Evolutionary conservation across 2,888 invertebrate species (phyloP), one percentile per base, ranked within the genome.

Genomic region (Dendrolimus houi): DNA sequence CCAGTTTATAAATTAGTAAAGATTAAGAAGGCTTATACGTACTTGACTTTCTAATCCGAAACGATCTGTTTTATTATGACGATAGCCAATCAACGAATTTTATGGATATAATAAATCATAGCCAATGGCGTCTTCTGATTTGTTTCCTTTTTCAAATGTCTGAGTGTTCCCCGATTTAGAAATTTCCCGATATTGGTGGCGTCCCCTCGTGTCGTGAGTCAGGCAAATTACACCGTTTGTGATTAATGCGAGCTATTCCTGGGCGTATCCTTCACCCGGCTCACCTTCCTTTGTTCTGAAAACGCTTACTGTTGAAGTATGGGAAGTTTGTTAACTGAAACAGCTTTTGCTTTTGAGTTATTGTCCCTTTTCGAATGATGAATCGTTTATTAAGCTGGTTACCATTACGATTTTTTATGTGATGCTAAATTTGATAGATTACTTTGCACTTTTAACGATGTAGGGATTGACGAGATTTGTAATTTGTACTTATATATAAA

Each of bases 241-340:
- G 87, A 88, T 87, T 87, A 87, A 88, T 87, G 81, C 77, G 65
- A 67, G 81, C 85, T 88, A 87, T 88, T 88, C 77, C 77, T 83
- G 81, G 75, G 72, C 68, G 71, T 77, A 79, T 77, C 72, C 78
- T 77, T 75, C 73, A 74, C 70, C 71, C 64, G 66, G 65, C 65
- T 69, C 67, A 70, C 72, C 70, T 80, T 75, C 72, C 81, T 85
- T 85, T 86, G 85, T 85, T 82, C 73, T 67, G 68, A 55, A 64
- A 68, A 64, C 55, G 56, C 58, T 65, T 64, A 68, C 68, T 67
- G 65, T 69, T 64, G 29, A 56, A 52, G 40, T 55, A 58, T 58
- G 58, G 53, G 53, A 55, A 41, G 53, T 58, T 55, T 55, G 29
- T 13, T 29, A 52, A 56, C 7, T 58, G 53, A 53, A 47, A 47